Evolutionary conservation across 1,140 invertebrate genomes (phyloP).

Genomic region (Archivesica marissinica): DNA sequence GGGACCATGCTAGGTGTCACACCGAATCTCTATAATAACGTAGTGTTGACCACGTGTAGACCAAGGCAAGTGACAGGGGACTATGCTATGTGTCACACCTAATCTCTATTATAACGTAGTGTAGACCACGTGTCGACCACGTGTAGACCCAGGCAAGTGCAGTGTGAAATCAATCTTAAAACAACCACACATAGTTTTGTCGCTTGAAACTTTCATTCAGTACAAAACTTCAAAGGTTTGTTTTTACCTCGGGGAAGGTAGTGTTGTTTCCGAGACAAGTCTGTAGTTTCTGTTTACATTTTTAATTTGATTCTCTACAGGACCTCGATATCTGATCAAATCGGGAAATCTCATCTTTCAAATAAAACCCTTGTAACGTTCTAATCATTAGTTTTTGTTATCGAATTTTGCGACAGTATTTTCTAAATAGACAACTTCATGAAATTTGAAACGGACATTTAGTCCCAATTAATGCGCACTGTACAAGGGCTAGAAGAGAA

Average conservation of each 20-base stretch:
- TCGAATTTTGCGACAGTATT: conserved; percentile 19
- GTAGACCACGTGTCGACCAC: not conserved
- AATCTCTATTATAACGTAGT: not conserved
- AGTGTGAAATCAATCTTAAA: not conserved
- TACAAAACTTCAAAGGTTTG: not conserved
- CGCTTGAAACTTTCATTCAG: not conserved
- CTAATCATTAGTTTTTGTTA: not conserved
- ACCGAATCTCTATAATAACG: too few species aligned
- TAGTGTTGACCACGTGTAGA: too few species aligned
- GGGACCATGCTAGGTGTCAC: too few species aligned
- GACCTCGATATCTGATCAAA: conserved; percentile 7
- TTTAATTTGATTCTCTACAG: conserved; percentile 6
- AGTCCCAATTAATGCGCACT: conserved; percentile 9
- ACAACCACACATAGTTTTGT: not conserved
- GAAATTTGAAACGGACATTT: conserved; percentile 26
- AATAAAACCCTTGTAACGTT: conserved; percentile 10
- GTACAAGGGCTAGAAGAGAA: not conserved
- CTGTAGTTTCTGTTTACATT: conserved; percentile 19
- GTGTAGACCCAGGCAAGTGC: not conserved
- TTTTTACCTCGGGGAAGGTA: conserved; percentile 1
- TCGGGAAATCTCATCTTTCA: conserved; percentile 11
- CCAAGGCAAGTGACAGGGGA: too few species aligned
- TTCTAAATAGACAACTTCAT: conserved; percentile 5
- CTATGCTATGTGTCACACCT: too few species aligned
- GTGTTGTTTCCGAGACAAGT: not conserved